A percentile compares a stretch with the other conserved stretches of the same genome.
Conservation (phyloP, 2,888 invertebrate species). For the Drosophila borealis region DNA sequence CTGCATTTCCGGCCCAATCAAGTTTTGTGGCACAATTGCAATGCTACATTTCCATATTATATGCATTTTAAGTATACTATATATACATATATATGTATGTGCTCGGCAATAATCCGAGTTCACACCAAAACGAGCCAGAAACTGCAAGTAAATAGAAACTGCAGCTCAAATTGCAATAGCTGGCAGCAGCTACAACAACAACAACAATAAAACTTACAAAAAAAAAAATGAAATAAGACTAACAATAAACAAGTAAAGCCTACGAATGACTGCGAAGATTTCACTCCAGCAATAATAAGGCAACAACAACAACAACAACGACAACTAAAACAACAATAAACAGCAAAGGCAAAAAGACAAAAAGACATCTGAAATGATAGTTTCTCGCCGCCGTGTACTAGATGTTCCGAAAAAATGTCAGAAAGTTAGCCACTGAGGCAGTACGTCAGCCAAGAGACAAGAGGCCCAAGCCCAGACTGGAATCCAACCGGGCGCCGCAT, state of each 20-base stretch:
- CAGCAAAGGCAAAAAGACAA: conserved; percentile 31
- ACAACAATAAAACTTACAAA: conserved; percentile 12
- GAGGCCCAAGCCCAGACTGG: conserved; percentile 23
- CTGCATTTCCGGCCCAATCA: conserved; percentile 38
- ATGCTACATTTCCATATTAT: conserved; percentile 31
- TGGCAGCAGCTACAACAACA: conserved; percentile 17
- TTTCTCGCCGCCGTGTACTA: conserved; percentile 65
- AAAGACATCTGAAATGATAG: conserved; percentile 62
- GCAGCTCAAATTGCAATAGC: conserved; percentile 58
- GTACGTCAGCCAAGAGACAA: conserved; percentile 36
- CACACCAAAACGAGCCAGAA: conserved; percentile 68
- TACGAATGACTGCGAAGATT: conserved; percentile 61
- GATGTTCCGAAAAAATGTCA: conserved; percentile 77
- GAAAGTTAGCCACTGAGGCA: conserved; percentile 60
- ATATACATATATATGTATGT: not conserved
- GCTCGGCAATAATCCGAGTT: conserved; percentile 35
- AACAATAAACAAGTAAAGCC: conserved; percentile 72
- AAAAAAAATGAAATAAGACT: conserved; percentile 57
- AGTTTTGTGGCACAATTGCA: conserved; percentile 27
- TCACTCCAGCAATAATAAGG: conserved; percentile 57
- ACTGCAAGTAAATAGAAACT: conserved; percentile 78
- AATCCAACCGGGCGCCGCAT: conserved; percentile 8
- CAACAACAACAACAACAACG: conserved; percentile 17
- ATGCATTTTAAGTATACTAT: conserved; percentile 13
- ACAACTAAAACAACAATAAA: conserved; percentile 32